Evolutionary conservation across 2,888 invertebrate species (phyloP), one percentile per base, ranked within the genome.

Genomic region (Clunio marinus): DNA sequence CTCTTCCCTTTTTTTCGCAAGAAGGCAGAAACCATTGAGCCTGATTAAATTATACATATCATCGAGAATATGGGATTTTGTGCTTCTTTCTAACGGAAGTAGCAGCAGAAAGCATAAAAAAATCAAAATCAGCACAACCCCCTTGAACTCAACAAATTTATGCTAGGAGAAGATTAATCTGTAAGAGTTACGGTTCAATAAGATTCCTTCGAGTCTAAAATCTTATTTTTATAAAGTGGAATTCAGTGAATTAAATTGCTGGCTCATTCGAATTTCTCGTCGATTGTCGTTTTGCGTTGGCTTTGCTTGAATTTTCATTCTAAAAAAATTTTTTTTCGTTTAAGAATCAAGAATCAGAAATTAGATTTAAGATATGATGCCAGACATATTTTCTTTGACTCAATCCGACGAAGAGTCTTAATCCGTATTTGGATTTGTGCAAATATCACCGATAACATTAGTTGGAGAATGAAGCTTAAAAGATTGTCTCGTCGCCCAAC

Each of bases 21-120:
- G 22, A 8, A 51, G 51, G 51, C 51, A 51, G 3, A 22, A 22
- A 51, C 7, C 22, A 7, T 51, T 32, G 32, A 60, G 60, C 60
- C 20, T 63, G 63, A 63, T 65, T 46, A 65, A 45, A 65, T 65
- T 65, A 65, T 46, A 27, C 46, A 45, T 46, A 65, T 65, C 20
- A 65, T 65, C 63, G 25, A 45, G 28, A 45, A 45, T 10, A 28
- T 28, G 27, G 46, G 46, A 8, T n/a, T 45, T 8, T n/a, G 15
- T 15, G 17, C 17, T 41, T 41, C n/a, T 15, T 58, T 15, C n/a
- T 4, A 15, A n/a, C 8, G 45, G 45, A 45, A 45, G 45, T 5
- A 45, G 45, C 45, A 32, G 13, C 5, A 13, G 13, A 5, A 32
- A 32, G 13, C 5, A 32, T 32, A 8, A 5, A 8, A 32, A 13